These are phyloP conservation scores for Cephus cinctus DNA, from an alignment of 1,140 invertebrate species.

Conservation along the genomic window DNA sequence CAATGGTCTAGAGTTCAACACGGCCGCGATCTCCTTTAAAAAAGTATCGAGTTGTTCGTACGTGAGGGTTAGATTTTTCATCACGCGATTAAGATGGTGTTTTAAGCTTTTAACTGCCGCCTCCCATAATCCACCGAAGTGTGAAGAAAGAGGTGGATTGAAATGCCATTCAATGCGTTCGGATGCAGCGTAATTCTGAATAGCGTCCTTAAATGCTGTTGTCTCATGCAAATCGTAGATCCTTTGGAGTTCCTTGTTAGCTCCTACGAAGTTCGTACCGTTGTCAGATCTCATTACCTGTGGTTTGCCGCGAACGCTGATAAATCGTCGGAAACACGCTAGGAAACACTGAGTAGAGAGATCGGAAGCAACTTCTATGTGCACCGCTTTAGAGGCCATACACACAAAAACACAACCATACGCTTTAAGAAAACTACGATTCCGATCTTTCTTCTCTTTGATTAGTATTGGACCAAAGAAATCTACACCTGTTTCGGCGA, in stretches of 20 bases:
- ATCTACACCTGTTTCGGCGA: too few relatives aligned
- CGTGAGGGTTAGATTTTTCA: conserved; percentile 12
- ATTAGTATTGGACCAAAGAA: too few relatives aligned
- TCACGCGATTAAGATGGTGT: conserved; percentile 17
- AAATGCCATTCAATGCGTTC: conserved; percentile 1
- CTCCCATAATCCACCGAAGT: conserved; percentile 7
- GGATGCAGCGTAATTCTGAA: neutral
- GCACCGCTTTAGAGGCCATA: conserved; percentile 26
- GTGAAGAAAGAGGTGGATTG: conserved; percentile 1
- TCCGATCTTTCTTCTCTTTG: too few relatives aligned
- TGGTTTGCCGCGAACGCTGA: conserved; percentile 15
- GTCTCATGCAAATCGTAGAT: neutral
- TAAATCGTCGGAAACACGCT: conserved; percentile 24
- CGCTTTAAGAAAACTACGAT: too few relatives aligned
- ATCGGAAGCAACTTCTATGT: conserved; percentile 26
- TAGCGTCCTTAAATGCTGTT: neutral
- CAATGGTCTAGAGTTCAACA: conserved; percentile 27
- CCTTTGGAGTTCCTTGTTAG: conserved; percentile 3
- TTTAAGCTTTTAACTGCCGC: conserved; percentile 22
- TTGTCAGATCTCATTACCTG: conserved; percentile 1
- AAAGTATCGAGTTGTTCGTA: conserved; percentile 21
- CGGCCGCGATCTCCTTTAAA: conserved; percentile 10
- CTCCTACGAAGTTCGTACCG: conserved; percentile 26
- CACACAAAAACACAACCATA: conserved; percentile 21
- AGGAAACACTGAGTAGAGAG: conserved; percentile 25